Percentiles rank a stretch among this genome's conserved stretches.
Conservation (phyloP, 2,113 vertebrate genomes). For the Alligator mississippiensis region DNA sequence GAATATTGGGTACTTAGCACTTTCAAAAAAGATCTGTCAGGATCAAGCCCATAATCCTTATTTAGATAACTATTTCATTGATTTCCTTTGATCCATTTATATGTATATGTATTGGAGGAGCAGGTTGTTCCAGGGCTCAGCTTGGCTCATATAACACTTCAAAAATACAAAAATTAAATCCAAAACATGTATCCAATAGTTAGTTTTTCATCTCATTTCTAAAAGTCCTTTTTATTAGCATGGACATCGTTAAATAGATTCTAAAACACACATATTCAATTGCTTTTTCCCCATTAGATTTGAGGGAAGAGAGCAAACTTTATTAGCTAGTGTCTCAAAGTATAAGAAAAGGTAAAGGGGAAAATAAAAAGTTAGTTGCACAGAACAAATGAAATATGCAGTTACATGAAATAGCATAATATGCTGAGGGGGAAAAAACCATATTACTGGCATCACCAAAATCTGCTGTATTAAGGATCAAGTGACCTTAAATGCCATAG, state of each 20-base stretch:
- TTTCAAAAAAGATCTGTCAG: background rate
- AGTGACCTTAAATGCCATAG: constrained; percentile 65
- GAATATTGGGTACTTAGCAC: background rate
- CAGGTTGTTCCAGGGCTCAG: background rate
- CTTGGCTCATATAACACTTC: background rate
- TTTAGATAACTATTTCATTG: background rate
- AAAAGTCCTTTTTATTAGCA: background rate
- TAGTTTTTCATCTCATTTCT: background rate
- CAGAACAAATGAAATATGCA: background rate
- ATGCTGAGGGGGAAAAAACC: background rate
- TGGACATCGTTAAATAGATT: background rate
- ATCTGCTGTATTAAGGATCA: constrained; percentile 31
- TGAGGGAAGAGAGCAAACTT: background rate
- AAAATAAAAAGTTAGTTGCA: constrained; percentile 20
- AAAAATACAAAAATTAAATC: constrained; percentile 1
- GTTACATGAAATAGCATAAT: constrained; percentile 7
- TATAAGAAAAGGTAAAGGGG: background rate
- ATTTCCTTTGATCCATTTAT: background rate
- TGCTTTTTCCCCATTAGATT: background rate
- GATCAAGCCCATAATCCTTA: background rate
- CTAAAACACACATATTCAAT: background rate
- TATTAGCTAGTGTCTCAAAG: background rate
- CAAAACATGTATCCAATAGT: background rate
- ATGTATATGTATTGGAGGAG: background rate
- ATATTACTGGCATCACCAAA: constrained; percentile 43